These are phyloP conservation scores for Pygoscelis adeliae DNA, from an alignment of 2,113 vertebrate genomes.

Conservation along the genomic window DNA sequence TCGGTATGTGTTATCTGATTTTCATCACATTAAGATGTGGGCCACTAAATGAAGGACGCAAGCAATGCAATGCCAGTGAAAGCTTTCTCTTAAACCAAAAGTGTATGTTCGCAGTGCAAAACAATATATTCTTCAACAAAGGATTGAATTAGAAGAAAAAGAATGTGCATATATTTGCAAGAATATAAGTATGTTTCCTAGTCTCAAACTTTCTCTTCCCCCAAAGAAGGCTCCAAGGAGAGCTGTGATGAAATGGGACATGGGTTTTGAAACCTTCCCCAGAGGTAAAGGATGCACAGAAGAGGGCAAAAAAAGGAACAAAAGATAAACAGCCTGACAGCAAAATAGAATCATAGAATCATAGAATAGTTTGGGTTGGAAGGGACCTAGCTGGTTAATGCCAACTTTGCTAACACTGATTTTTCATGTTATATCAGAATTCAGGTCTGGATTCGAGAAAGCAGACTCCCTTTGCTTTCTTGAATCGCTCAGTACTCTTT, in stretches of 20 bases:
- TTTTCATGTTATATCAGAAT: neutral
- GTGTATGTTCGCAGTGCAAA: fast-evolving
- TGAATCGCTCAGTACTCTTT: neutral
- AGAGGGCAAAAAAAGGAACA: fast-evolving
- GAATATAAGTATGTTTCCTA: neutral
- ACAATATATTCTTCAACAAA: neutral
- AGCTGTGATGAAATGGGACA: neutral
- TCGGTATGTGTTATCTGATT: neutral
- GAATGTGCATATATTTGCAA: neutral
- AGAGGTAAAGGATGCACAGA: neutral
- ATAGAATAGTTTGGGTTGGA: too few species aligned
- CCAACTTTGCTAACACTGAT: neutral
- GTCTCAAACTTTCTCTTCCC: neutral
- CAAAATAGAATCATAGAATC: too few species aligned
- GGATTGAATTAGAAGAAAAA: neutral
- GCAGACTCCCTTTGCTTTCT: neutral
- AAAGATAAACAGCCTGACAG: neutral
- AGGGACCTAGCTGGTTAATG: neutral
- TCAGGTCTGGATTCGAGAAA: neutral
- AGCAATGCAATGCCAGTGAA: neutral
- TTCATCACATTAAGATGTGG: neutral
- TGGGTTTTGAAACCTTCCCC: neutral
- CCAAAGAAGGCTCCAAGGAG: neutral
- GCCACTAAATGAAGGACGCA: neutral
- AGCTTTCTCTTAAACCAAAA: neutral